Evolutionary conservation across 2,797 vertebrate species (phyloP).

Genomic region (Arrhamphus sclerolepis): DNA sequence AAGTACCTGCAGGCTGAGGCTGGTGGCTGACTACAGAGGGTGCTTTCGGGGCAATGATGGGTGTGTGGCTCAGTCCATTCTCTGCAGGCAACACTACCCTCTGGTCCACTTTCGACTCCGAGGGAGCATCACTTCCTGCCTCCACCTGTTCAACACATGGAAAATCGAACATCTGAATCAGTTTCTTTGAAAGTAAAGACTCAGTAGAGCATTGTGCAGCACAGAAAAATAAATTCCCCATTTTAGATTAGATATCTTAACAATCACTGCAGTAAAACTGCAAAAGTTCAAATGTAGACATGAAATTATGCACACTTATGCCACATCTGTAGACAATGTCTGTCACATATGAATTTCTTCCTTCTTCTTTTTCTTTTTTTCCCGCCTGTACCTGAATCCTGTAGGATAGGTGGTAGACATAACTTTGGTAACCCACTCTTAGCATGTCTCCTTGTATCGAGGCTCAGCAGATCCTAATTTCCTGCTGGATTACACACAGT

Average conservation of each 20-base stretch:
- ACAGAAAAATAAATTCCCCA: no score
- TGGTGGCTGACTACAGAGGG: conserved; percentile 86
- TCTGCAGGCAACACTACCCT: conserved; percentile 85
- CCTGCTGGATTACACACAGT: conserved; percentile 11
- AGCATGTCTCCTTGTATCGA: conserved; percentile 67
- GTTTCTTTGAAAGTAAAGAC: background rate
- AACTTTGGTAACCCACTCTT: conserved; percentile 77
- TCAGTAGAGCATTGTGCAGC: background rate
- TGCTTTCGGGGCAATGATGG: conserved; percentile 87
- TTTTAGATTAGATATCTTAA: no score
- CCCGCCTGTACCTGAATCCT: conserved; percentile 74
- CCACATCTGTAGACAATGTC: background rate
- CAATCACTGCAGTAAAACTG: background rate
- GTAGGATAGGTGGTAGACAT: conserved; percentile 72
- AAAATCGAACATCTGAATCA: background rate
- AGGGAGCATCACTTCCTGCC: conserved; percentile 83
- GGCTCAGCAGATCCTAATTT: conserved; percentile 41
- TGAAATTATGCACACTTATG: background rate
- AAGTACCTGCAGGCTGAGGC: conserved; percentile 88
- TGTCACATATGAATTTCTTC: no score
- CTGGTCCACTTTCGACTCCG: conserved; percentile 86
- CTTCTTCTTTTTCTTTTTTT: background rate
- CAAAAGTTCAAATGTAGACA: background rate
- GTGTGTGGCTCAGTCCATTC: conserved; percentile 89
- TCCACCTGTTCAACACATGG: conserved; percentile 81